Evolutionary conservation across 92 coral and sea anemone genomes (phyloP), one percentile per base, ranked within the genome.

Genomic region (Phenganax stokvisi): DNA sequence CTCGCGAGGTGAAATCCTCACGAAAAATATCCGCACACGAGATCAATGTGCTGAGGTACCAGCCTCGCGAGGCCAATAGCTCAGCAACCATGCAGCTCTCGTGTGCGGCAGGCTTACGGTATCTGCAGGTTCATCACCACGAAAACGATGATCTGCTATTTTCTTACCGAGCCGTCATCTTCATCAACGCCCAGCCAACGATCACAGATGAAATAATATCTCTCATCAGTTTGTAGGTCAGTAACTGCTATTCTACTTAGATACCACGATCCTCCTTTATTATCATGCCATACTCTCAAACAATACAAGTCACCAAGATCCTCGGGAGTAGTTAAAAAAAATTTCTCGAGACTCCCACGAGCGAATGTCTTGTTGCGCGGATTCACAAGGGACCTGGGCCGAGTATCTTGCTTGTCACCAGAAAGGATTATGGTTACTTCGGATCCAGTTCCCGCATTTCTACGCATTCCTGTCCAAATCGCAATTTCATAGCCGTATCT

Each of bases 161-260:
- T 20, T 20, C 25, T 12, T 67, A 90, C 98, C 92, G 87, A 80
- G 16, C 99, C 99, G 31, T 96, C 97, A 54, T 86, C 89, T 27
- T 89, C 88, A 44, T 96, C 99, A 17, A 96, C 99, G 10, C 97
- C 99, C 9, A 96, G 82, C 99, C 99, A 96, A 3, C 93, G 89
- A 78, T 90, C 89, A 67, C 92, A 91, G 80, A 90, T 80, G 73
- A 96, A 96, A 52, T 89, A 89, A 77, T 85, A 96, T 44, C 85
- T 74, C 78, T 82, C 77, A 15, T 89, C 89, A 16, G 79, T 90
- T 31, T 88, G 60, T 47, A 92, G n/a, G 65, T 96, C 97, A 20
- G 93, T 90, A 7, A 96, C 91, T 37, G 87, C 56, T 16, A 92
- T 87, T 81, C 92, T 82, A 58, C 89, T 87, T n/a, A 96, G 75